Base-by-base conservation (phyloP, 2,888 invertebrate species). In the Acrobasis consociella region DNA sequence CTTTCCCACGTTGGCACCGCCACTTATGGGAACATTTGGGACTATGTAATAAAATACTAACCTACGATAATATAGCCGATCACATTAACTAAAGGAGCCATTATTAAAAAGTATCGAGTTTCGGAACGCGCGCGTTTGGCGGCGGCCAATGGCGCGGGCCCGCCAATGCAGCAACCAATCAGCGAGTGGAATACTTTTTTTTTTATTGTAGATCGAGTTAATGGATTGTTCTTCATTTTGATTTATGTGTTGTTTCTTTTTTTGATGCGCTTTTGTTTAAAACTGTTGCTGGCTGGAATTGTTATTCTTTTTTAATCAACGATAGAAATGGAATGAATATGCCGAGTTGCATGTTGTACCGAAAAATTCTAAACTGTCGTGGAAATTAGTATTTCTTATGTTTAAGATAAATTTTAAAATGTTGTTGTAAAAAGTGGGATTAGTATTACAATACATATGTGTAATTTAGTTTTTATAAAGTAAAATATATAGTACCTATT, bases 81-180 rank as follows among this genome's bases (percentile, higher is more conserved):
- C 91, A 87, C 89, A 92, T 92, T 91, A 92, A 85, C 88, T 81
- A 86, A 88, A 91, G 88, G 84, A 91, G 87, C 92, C 91, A 91
- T 92, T 91, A 91, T 91, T 91, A 91, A 92, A 92, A 92, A 91
- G 91, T 92, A 92, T 92, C 92, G 82, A 81, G 83, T 92, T 91
- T 86, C 91, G 64, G 84, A 89, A 87, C 89, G 89, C 82, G 72
- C 80, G 81, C 80, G 80, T 71, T 73, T 72, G 73, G 72, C 72
- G 70, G 64, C 75, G 75, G 68, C 91, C 91, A 91, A 91, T 91
- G 75, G 75, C 74, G 78, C 67, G 72, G 78, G 75, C 77, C 84
- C 83, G 85, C 82, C 83, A 81, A 75, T 74, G 69, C 72, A 72
- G 55, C 78, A 68, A 76, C 91, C 91, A 92, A 92, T 91, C 81